A percentile compares a stretch with the other conserved stretches of the same genome.
phyloP scores from a whole-genome alignment of 2,797 vertebrate genomes.

The Propithecus perrieri region DNA sequence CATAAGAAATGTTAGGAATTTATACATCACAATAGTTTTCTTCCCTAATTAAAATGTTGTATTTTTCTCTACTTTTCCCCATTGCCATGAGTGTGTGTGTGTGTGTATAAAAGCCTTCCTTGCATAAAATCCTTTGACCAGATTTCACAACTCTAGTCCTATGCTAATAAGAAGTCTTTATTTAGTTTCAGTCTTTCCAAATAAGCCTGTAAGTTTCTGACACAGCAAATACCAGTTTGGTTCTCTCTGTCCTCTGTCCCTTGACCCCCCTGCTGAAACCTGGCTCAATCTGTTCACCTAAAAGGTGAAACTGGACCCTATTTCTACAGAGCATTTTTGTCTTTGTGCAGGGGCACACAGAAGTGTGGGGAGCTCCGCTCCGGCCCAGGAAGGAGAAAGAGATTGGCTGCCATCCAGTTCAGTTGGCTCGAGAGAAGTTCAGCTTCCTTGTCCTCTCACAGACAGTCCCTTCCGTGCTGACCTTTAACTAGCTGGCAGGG shows the following conservation, averaged over 20 bases:
- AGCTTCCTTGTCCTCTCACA: slow-evolving; percentile 27
- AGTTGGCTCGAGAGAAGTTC: slow-evolving; percentile 11
- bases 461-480: slow-evolving; percentile 29
- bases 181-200: slow-evolving; percentile 73
- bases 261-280: slow-evolving; percentile 49
- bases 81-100: not conserved
- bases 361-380: not conserved
- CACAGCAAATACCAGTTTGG: not conserved
- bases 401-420: slow-evolving; percentile 44
- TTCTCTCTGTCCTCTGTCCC: slow-evolving; percentile 45
- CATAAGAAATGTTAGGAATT: slow-evolving; percentile 37
- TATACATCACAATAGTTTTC: slow-evolving; percentile 8
- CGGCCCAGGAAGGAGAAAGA: not conserved
- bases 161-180: slow-evolving; percentile 61
- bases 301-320: not conserved
- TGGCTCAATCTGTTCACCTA: slow-evolving; percentile 33
- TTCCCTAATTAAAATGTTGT: slow-evolving; percentile 7
- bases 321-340: slow-evolving; percentile 19
- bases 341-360: not conserved
- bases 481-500: slow-evolving; percentile 51
- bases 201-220: slow-evolving; percentile 64
- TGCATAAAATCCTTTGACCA: slow-evolving; percentile 67
- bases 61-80: slow-evolving; percentile 13
- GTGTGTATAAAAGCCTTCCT: not conserved
- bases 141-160: slow-evolving; percentile 67